Evolutionary conservation across 2,797 vertebrate genomes (phyloP), one percentile per base, ranked within the genome.

Genomic region (Sebastes baramenuke): DNA sequence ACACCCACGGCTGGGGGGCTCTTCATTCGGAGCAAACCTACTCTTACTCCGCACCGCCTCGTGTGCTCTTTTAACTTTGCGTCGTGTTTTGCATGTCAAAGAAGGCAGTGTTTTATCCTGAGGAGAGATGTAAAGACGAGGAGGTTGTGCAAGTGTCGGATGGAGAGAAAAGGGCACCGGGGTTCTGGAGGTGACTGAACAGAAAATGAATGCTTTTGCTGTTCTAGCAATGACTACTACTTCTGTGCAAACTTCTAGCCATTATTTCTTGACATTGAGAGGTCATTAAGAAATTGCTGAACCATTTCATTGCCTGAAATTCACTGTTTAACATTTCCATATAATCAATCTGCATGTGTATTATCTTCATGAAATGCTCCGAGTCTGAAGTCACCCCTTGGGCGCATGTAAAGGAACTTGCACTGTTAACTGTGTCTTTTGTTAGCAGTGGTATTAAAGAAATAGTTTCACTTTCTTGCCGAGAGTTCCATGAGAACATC

Each of bases 41-140:
- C 32, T 74, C 69, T 67, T 18, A 9, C 52, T 77, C 12, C 54
- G 5, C 56, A 67, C 67, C 42, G 58, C 34, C 42, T 25, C 2
- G 14, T 66, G 46, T 62, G 32, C 76, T 77, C 73, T 79, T 83
- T 87, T 58, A 72, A 74, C 83, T 83, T 4, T 20, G 42, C 20
- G 6, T 62, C 58, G 56, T 58, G 59, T 81, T 90, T 69, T 77
- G 49, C 67, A 73, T 83, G 60, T 79, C 87, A 86, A 70, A 76
- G 56, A 36, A 71, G n/a, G 36, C 24, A 12, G 11, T 38, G 75
- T 49, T 88, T 87, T 77, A 87, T 88, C 72, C 67, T 3, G 52
- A 81, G 72, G 69, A 77, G 32, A 71, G 32, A 72, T 52, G 64
- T 67, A 34, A 77, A 87, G 72, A 76, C 5, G 2, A 77, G 56